Evolutionary conservation across 2,113 vertebrate genomes (phyloP).

Genomic region (Bufo bufo): DNA sequence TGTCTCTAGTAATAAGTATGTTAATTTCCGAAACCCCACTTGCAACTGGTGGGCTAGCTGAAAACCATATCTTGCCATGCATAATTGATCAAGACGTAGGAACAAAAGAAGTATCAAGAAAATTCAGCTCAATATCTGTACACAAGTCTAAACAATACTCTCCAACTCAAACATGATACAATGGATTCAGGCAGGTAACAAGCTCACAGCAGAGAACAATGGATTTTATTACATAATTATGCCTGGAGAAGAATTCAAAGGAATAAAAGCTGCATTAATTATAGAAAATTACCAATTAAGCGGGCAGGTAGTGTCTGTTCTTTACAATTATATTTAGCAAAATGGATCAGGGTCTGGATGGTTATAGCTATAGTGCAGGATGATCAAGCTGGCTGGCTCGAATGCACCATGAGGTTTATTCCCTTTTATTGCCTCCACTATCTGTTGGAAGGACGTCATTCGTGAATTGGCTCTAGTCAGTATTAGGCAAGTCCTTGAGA

Average conservation of each 20-base stretch:
- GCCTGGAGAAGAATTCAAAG: slow-evolving; percentile 50
- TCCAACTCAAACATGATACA: slow-evolving; percentile 27
- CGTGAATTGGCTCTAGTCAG: background rate
- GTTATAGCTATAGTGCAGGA: background rate
- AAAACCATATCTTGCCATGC: slow-evolving; percentile 12
- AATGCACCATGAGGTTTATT: background rate
- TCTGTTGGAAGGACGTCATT: background rate
- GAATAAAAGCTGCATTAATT: slow-evolving; percentile 60
- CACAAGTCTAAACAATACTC: slow-evolving; percentile 42
- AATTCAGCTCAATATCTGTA: slow-evolving; percentile 33
- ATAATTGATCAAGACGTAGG: slow-evolving; percentile 40
- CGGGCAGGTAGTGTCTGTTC: slow-evolving; percentile 16
- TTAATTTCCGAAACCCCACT: slow-evolving; percentile 25
- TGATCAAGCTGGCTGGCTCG: background rate
- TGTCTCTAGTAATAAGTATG: slow-evolving; percentile 36
- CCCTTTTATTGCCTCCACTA: background rate
- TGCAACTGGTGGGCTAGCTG: slow-evolving; percentile 29
- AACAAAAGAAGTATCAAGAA: slow-evolving; percentile 40
- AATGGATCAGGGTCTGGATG: background rate
- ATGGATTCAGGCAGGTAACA: slow-evolving; percentile 46
- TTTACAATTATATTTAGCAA: slow-evolving; percentile 26
- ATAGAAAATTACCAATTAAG: slow-evolving; percentile 47
- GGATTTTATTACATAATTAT: slow-evolving; percentile 50
- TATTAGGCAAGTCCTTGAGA: background rate
- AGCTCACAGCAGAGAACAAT: slow-evolving; percentile 36